Conservation (phyloP, 2,888 invertebrate species). For the Aleiodes alternator region DNA sequence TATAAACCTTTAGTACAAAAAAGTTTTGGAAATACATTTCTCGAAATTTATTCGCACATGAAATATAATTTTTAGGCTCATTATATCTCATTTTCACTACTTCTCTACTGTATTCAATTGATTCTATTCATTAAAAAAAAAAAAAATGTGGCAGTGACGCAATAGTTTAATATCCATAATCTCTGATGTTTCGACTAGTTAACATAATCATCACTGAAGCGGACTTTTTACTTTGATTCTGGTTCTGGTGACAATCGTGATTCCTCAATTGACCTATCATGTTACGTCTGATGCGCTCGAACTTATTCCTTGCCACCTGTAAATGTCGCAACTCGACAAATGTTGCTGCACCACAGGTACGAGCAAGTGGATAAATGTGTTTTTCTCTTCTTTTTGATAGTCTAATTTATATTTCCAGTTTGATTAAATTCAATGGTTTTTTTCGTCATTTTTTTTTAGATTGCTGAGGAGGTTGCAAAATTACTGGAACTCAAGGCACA, state of each 20-base stretch:
- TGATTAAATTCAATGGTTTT: constrained; percentile 4
- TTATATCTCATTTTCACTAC: not conserved
- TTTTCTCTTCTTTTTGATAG: not conserved
- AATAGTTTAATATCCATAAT: constrained; percentile 63
- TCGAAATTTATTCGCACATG: too few species aligned
- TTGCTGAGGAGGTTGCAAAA: constrained; percentile 89
- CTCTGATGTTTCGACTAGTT: constrained; percentile 69
- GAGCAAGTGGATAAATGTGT: constrained; percentile 48
- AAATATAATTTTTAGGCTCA: too few species aligned
- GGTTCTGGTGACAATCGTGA: constrained; percentile 60
- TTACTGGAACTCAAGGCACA: constrained; percentile 88
- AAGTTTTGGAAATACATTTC: too few species aligned
- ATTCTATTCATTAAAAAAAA: constrained; percentile 27
- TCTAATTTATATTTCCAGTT: not conserved
- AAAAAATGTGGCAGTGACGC: constrained; percentile 59
- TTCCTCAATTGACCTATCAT: constrained; percentile 58
- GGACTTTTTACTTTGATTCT: constrained; percentile 73
- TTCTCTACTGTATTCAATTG: constrained; percentile 4
- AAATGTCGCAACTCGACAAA: constrained; percentile 65
- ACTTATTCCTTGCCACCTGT: constrained; percentile 63
- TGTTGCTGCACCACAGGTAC: constrained; percentile 68
- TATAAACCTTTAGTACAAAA: too few species aligned
- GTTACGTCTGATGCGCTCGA: constrained; percentile 66
- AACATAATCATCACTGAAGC: constrained; percentile 69
- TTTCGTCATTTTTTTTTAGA: constrained; percentile 78